Conservation (phyloP, 2,113 vertebrate species). For the Benitochromis conjunctus region DNA sequence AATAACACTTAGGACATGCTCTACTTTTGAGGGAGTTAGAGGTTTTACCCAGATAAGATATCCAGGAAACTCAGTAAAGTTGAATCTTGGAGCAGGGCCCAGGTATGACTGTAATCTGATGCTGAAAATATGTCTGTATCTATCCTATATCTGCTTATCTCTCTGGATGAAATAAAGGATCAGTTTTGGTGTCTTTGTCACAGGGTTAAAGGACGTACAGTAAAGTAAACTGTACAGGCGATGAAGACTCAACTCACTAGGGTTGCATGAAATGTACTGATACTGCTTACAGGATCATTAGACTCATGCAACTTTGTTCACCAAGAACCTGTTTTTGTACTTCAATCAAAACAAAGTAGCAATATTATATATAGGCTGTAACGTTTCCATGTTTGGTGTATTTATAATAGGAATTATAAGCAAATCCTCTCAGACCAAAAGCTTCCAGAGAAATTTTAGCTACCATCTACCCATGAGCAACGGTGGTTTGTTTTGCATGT, state of each 20-base stretch:
- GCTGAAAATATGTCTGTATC: background rate
- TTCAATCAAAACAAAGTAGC: background rate
- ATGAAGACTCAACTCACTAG: background rate
- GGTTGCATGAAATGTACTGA: background rate
- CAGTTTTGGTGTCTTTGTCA: background rate
- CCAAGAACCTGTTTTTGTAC: background rate
- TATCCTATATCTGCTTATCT: slow-evolving; percentile 30
- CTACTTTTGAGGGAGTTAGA: background rate
- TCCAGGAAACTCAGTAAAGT: background rate
- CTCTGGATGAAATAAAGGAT: background rate
- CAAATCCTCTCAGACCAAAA: background rate
- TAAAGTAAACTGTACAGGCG: background rate
- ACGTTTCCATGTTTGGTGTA: background rate
- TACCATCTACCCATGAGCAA: background rate
- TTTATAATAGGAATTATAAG: background rate
- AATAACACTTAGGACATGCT: background rate
- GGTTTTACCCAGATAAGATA: background rate
- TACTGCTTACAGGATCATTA: background rate
- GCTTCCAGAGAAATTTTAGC: background rate
- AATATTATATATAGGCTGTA: background rate
- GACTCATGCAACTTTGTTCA: background rate
- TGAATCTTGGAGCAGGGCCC: background rate
- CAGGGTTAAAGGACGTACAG: background rate
- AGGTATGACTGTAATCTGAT: slow-evolving; percentile 34
- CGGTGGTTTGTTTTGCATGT: slow-evolving; percentile 2